Percentiles rank a stretch among this genome's conserved stretches.
Conservation (phyloP, 2,888 invertebrate genomes). For the Dryadula phaetusa region DNA sequence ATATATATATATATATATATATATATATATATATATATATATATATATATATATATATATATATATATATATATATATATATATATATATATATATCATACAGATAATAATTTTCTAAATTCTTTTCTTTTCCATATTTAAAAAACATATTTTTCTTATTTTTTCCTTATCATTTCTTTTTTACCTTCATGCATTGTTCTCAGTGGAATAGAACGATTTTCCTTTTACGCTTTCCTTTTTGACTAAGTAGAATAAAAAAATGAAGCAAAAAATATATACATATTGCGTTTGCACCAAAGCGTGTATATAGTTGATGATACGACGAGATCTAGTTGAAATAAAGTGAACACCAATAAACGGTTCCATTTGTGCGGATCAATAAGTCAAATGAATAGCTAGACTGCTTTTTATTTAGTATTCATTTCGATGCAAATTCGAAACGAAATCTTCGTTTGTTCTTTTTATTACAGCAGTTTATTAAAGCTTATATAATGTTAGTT, state of each 20-base stretch:
- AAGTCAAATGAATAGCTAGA: constrained; percentile 25
- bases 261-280: not conserved
- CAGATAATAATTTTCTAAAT: too few relatives aligned
- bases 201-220: not conserved
- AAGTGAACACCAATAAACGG: constrained; percentile 17
- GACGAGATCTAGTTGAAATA: constrained; percentile 1
- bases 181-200: not conserved
- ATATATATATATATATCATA: too few relatives aligned
- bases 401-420: constrained; percentile 11
- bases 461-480: not conserved
- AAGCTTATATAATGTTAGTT: not conserved
- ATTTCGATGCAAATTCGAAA: not conserved
- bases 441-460: not conserved
- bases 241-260: not conserved
- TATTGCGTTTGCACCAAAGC: not conserved
- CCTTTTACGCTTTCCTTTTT: not conserved
- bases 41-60: too few relatives aligned
- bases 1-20: too few relatives aligned
- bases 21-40: too few relatives aligned
- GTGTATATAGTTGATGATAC: not conserved
- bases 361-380: constrained; percentile 25
- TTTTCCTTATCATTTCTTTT: not conserved
- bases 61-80: too few relatives aligned
- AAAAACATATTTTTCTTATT: not conserved
- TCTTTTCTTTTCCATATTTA: not conserved